These are phyloP conservation scores for Sipha maydis DNA, from an alignment of 2,888 invertebrate genomes.

Conservation along the genomic window DNA sequence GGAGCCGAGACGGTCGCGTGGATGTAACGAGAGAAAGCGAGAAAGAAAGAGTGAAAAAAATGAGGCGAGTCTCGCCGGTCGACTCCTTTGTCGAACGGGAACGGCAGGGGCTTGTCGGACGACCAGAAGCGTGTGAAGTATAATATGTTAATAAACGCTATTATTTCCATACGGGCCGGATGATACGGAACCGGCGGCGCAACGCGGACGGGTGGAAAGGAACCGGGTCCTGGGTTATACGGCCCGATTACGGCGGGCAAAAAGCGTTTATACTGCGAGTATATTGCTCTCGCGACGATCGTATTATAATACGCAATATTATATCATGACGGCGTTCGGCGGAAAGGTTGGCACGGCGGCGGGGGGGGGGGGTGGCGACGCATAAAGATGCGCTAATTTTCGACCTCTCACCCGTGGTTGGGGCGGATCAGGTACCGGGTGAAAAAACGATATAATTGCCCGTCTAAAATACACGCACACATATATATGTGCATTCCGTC, in stretches of 20 bases:
- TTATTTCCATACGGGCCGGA: not conserved
- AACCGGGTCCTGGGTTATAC: not conserved
- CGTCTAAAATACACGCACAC: not conserved
- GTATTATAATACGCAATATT: not conserved
- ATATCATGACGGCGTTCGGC: not conserved
- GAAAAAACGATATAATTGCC: constrained; percentile 20
- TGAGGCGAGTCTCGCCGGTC: not conserved
- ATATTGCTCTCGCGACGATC: too few relatives aligned
- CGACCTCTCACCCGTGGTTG: not conserved
- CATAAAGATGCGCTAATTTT: constrained; percentile 9
- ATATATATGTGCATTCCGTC: not conserved
- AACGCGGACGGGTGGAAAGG: not conserved
- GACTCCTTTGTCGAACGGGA: not conserved
- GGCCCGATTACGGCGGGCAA: not conserved
- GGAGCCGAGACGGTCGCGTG: not conserved
- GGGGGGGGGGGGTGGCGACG: too few relatives aligned
- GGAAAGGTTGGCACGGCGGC: not conserved
- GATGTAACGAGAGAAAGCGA: not conserved
- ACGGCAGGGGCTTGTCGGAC: not conserved
- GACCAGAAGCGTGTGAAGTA: not conserved
- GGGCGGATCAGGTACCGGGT: not conserved
- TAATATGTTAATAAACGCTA: constrained; percentile 33
- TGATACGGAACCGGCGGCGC: not conserved
- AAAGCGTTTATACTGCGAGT: not conserved
- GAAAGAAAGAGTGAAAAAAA: not conserved